A percentile compares a stretch with the other conserved stretches of the same genome.
Evolutionary conservation across 1,140 invertebrate genomes (phyloP).

Genomic region (Drosophila saltans): DNA sequence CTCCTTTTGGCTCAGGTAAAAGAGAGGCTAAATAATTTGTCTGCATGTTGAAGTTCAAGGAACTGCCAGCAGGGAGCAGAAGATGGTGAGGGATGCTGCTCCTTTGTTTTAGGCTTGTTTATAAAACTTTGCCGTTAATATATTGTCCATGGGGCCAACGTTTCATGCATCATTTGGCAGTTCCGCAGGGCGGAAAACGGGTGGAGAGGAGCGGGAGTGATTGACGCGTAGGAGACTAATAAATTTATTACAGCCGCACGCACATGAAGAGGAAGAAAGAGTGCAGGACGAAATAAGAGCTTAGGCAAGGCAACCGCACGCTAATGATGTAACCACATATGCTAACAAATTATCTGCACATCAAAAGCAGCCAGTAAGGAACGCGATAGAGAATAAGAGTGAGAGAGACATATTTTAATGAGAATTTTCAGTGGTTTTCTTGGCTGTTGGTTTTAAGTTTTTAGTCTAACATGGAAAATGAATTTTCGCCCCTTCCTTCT

Average conservation of each 20-base stretch:
- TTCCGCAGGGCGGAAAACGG: slow-evolving; percentile 8
- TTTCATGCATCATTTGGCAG: slow-evolving; percentile 70
- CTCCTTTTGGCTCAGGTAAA: not conserved
- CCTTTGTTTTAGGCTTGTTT: slow-evolving; percentile 61
- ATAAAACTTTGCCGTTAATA: slow-evolving; percentile 52
- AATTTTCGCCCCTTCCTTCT: not conserved
- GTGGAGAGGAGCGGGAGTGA: slow-evolving; percentile 7
- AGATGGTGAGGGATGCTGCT: slow-evolving; percentile 17
- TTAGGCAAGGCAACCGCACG: slow-evolving; percentile 45
- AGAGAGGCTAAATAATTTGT: slow-evolving; percentile 68
- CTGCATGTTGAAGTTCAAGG: slow-evolving; percentile 68
- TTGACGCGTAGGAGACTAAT: slow-evolving; percentile 52
- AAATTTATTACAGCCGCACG: slow-evolving; percentile 71
- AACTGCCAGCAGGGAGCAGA: slow-evolving; percentile 39
- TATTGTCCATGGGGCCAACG: slow-evolving; percentile 46
- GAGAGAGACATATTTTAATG: slow-evolving; percentile 65
- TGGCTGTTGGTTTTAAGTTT: slow-evolving; percentile 47
- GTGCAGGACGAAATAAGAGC: not conserved
- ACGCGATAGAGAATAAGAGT: slow-evolving; percentile 1
- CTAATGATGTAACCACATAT: slow-evolving; percentile 80
- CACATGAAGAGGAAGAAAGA: slow-evolving; percentile 15
- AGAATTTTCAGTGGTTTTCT: slow-evolving; percentile 61
- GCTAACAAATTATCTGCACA: slow-evolving; percentile 76
- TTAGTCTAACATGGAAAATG: slow-evolving; percentile 14
- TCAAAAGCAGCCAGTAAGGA: slow-evolving; percentile 38